Conservation (phyloP, 2,113 vertebrate species). For the Ochotona princeps region DNA sequence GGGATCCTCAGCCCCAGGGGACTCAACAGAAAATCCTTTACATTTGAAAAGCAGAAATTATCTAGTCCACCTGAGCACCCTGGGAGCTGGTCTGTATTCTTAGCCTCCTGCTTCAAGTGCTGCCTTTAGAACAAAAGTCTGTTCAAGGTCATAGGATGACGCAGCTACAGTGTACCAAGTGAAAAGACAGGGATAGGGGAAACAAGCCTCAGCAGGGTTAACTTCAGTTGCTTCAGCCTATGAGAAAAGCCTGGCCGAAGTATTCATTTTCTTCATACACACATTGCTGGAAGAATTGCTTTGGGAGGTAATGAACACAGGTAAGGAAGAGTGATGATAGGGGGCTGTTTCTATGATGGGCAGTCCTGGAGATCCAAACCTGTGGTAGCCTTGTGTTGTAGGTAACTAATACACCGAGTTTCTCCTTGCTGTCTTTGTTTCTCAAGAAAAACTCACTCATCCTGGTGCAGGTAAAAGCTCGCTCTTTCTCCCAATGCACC, state of each 20-base stretch:
- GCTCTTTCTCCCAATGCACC: slow-evolving; percentile 6
- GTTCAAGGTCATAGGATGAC: slow-evolving; percentile 75
- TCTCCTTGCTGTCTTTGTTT: background rate
- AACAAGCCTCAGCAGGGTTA: slow-evolving; percentile 53
- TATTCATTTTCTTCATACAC: slow-evolving; percentile 10
- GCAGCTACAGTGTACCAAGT: slow-evolving; percentile 64
- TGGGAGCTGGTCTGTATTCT: slow-evolving; percentile 60
- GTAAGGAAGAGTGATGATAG: slow-evolving; percentile 3
- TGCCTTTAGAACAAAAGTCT: slow-evolving; percentile 75
- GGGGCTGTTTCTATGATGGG: slow-evolving; percentile 4
- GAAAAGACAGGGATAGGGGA: slow-evolving; percentile 16
- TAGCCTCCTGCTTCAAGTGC: slow-evolving; percentile 65
- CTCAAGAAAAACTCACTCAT: slow-evolving; percentile 49
- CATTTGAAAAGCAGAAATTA: slow-evolving; percentile 76
- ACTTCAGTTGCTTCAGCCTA: slow-evolving; percentile 28
- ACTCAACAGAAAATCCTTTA: slow-evolving; percentile 73
- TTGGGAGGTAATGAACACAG: slow-evolving; percentile 31
- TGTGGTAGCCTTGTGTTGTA: background rate
- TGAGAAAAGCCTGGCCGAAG: slow-evolving; percentile 10
- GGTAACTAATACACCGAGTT: background rate
- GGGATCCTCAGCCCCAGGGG: slow-evolving; percentile 69
- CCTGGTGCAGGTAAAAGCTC: slow-evolving; percentile 22
- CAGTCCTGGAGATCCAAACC: slow-evolving; percentile 15
- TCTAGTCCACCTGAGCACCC: slow-evolving; percentile 72
- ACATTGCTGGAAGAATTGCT: slow-evolving; percentile 35